Evolutionary conservation across 2,888 invertebrate genomes (phyloP).

Genomic region (Neuroscelio doddi): DNA sequence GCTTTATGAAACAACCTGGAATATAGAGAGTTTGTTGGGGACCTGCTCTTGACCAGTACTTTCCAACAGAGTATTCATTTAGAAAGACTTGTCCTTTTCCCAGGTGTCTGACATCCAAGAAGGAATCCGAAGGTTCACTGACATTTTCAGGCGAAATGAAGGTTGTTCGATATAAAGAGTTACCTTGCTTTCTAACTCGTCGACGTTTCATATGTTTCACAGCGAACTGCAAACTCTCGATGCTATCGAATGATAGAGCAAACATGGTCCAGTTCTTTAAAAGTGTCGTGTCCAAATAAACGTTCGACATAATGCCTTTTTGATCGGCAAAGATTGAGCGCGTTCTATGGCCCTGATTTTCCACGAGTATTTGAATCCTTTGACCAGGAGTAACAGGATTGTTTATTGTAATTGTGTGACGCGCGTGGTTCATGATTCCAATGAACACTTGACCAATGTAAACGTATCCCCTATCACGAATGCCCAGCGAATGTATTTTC

Average conservation of each 20-base stretch:
- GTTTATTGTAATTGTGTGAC: slow-evolving; percentile 19
- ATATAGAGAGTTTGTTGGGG: slow-evolving; percentile 48
- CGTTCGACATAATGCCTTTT: slow-evolving; percentile 34
- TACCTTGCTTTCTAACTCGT: slow-evolving; percentile 11
- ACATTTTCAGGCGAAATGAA: slow-evolving; percentile 21
- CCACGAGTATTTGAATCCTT: slow-evolving; percentile 45
- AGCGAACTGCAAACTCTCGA: slow-evolving; percentile 15
- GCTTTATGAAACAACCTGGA: slow-evolving; percentile 45
- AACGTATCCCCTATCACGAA: slow-evolving; percentile 40
- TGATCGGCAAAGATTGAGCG: slow-evolving; percentile 19
- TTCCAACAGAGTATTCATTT: slow-evolving; percentile 51
- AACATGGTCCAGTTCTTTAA: slow-evolving; percentile 45
- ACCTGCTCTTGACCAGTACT: slow-evolving; percentile 50
- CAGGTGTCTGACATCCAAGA: slow-evolving; percentile 36
- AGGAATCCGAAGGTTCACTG: slow-evolving; percentile 25
- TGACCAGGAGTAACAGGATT: slow-evolving; percentile 24
- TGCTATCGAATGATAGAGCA: slow-evolving; percentile 30
- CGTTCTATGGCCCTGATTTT: slow-evolving; percentile 39
- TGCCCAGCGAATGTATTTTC: slow-evolving; percentile 28
- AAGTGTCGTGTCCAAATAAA: slow-evolving; percentile 29
- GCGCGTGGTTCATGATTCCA: slow-evolving; percentile 37
- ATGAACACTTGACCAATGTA: slow-evolving; percentile 20
- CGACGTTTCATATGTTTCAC: slow-evolving; percentile 8
- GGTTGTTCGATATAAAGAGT: slow-evolving; percentile 21
- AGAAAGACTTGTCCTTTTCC: slow-evolving; percentile 49